These are phyloP conservation scores for Amiota communis DNA, from an alignment of 2,888 invertebrate species.

Conservation along the genomic window DNA sequence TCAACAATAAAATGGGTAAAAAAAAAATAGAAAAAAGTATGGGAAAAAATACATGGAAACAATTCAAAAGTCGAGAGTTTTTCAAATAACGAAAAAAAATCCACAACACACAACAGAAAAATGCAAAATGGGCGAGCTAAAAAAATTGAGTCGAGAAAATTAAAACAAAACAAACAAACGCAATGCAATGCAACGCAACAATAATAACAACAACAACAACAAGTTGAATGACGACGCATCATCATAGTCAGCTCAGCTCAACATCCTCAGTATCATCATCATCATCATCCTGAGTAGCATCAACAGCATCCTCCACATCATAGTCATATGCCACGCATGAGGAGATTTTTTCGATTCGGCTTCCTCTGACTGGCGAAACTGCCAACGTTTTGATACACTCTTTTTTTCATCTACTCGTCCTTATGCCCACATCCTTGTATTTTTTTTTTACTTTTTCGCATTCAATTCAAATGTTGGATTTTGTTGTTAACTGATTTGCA, in stretches of 20 bases:
- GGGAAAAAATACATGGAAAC: slow-evolving; percentile 67
- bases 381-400: slow-evolving; percentile 19
- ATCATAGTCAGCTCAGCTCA: slow-evolving; percentile 45
- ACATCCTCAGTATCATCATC: too few relatives aligned
- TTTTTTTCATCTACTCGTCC: slow-evolving; percentile 43
- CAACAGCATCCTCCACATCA: too few relatives aligned
- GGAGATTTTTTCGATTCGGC: slow-evolving; percentile 67
- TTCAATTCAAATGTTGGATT: slow-evolving; percentile 27
- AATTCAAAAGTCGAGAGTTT: slow-evolving; percentile 73
- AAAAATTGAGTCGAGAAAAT: slow-evolving; percentile 67
- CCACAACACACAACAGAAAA: slow-evolving; percentile 26
- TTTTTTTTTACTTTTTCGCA: slow-evolving; percentile 26
- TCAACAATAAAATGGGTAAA: slow-evolving; percentile 46
- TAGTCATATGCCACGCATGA: slow-evolving; percentile 66
- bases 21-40: not conserved
- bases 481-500: slow-evolving; percentile 24
- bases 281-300: too few relatives aligned
- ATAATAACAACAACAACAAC: slow-evolving; percentile 37
- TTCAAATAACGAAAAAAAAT: slow-evolving; percentile 70
- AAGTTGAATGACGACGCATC: slow-evolving; percentile 43
- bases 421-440: not conserved
- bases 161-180: slow-evolving; percentile 69
- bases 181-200: slow-evolving; percentile 48
- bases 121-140: slow-evolving; percentile 43
- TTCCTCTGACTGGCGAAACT: slow-evolving; percentile 61